phyloP scores from a whole-genome alignment of 1,140 invertebrate genomes.

The Rhopalosiphum padi region DNA sequence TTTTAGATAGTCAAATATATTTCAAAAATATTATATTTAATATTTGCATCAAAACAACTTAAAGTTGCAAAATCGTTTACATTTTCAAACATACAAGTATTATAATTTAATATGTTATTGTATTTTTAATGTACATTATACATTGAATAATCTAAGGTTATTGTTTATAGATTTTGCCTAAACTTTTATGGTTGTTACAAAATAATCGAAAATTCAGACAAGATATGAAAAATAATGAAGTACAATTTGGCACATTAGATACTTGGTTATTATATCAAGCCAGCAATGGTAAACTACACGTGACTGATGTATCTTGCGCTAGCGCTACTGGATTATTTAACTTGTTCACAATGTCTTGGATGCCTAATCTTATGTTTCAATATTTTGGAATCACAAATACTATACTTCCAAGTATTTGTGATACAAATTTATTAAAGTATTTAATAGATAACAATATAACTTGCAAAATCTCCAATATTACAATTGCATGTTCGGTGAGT shows the following conservation, averaged over 20 bases:
- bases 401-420: slow-evolving; percentile 82
- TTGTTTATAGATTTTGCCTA: slow-evolving; percentile 73
- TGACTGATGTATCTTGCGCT: slow-evolving; percentile 87
- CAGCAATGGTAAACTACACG: slow-evolving; percentile 71
- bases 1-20: slow-evolving; percentile 69
- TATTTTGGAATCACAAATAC: slow-evolving; percentile 72
- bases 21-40: slow-evolving; percentile 74
- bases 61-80: slow-evolving; percentile 80
- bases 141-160: not conserved
- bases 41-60: slow-evolving; percentile 81
- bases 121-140: not conserved
- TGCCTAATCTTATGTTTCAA: slow-evolving; percentile 69
- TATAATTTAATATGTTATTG: slow-evolving; percentile 11
- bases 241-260: slow-evolving; percentile 90
- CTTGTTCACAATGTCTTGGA: slow-evolving; percentile 87
- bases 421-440: slow-evolving; percentile 70
- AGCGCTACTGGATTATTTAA: slow-evolving; percentile 92
- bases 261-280: slow-evolving; percentile 89
- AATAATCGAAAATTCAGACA: slow-evolving; percentile 73
- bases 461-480: slow-evolving; percentile 41
- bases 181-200: slow-evolving; percentile 79
- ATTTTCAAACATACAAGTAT: slow-evolving; percentile 82
- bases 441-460: not conserved
- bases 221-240: slow-evolving; percentile 70
- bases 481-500: slow-evolving; percentile 33